Conservation (phyloP, 2,797 vertebrate genomes). For the Gallinago stenura region DNA sequence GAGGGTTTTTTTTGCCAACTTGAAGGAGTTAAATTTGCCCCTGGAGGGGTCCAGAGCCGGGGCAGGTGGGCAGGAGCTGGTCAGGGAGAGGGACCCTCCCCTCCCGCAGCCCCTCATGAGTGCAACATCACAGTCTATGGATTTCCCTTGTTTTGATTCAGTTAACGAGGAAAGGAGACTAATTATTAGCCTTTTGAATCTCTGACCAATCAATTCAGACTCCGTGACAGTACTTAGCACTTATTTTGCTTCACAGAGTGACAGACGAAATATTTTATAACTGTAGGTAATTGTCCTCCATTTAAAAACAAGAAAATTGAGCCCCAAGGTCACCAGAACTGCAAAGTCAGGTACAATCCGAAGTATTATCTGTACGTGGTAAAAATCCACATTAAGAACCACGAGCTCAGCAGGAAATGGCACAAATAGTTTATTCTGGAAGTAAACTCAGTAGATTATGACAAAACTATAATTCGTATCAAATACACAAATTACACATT, state of each 20-base stretch:
- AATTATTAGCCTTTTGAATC: background rate
- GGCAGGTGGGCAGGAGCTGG: background rate
- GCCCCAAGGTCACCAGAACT: background rate
- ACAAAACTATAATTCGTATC: background rate
- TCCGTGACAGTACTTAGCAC: background rate
- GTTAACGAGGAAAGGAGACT: background rate
- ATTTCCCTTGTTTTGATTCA: background rate
- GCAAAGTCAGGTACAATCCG: background rate
- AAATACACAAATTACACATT: background rate
- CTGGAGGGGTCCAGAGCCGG: background rate
- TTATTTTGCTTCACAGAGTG: background rate
- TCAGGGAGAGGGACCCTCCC: background rate
- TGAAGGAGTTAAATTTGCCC: background rate
- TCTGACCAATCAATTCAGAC: conserved; percentile 19
- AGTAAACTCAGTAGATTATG: background rate
- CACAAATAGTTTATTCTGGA: background rate
- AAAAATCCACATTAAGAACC: accelerated
- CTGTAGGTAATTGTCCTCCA: background rate
- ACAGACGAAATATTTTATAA: background rate
- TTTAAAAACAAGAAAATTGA: background rate
- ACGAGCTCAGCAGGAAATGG: background rate
- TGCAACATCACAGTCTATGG: background rate
- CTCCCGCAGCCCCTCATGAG: background rate
- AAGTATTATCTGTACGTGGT: accelerated
- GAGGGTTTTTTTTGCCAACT: background rate